Evolutionary conservation across 2,797 vertebrate species (phyloP).

Genomic region (Tarsius wallacei): DNA sequence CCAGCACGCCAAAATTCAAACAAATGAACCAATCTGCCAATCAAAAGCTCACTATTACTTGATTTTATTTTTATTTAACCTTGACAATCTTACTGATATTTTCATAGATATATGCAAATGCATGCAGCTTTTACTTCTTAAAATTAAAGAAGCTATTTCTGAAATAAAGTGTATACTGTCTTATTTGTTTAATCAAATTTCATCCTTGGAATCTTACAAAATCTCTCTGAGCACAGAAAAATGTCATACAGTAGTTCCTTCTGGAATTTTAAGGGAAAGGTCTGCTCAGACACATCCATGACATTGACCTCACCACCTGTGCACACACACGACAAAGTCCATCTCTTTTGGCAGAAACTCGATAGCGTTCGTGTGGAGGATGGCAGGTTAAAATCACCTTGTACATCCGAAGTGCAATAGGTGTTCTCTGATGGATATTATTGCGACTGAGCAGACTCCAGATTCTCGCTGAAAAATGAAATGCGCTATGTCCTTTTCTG

Average conservation of each 20-base stretch:
- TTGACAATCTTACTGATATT: background rate
- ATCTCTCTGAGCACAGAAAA: slow-evolving; percentile 28
- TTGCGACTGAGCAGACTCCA: slow-evolving; percentile 46
- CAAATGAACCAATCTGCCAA: background rate
- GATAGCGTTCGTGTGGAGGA: background rate
- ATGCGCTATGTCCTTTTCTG: slow-evolving; percentile 13
- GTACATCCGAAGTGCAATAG: slow-evolving; percentile 9
- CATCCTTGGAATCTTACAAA: background rate
- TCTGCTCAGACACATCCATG: slow-evolving; percentile 56
- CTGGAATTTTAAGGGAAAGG: slow-evolving; percentile 39
- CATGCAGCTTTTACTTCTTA: slow-evolving; percentile 49
- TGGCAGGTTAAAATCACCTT: slow-evolving; percentile 43
- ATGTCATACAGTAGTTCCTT: slow-evolving; percentile 5
- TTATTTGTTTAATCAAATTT: slow-evolving; percentile 47
- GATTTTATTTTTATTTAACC: slow-evolving; percentile 49
- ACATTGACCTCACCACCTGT: slow-evolving; percentile 4
- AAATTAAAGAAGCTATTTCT: slow-evolving; percentile 35
- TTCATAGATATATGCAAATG: slow-evolving; percentile 36
- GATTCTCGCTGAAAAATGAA: slow-evolving; percentile 49
- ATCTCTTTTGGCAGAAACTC: slow-evolving; percentile 20
- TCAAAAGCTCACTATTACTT: slow-evolving; percentile 16
- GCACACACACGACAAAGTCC: background rate
- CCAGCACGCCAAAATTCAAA: background rate
- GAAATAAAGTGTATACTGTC: slow-evolving; percentile 38
- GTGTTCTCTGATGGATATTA: slow-evolving; percentile 16